A percentile compares a stretch with the other conserved stretches of the same genome.
Conservation (phyloP, 2,113 vertebrate genomes). For the Phylloscopus trochilus region DNA sequence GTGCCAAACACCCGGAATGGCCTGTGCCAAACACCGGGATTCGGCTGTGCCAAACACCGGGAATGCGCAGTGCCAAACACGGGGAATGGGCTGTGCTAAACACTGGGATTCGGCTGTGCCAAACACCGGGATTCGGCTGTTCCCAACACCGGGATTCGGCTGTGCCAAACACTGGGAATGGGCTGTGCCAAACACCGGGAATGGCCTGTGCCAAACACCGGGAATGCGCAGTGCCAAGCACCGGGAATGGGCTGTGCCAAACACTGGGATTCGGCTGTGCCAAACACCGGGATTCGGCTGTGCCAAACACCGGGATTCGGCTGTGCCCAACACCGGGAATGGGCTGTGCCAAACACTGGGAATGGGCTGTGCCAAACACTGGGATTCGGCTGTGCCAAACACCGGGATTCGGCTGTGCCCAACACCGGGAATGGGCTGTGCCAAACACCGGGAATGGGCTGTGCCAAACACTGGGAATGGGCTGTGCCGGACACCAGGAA, state of each 20-base stretch:
- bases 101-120: neutral
- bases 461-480: fast-evolving
- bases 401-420: too few relatives aligned
- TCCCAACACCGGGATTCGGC: neutral
- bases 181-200: neutral
- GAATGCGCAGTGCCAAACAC: neutral
- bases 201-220: neutral
- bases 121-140: neutral
- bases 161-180: neutral
- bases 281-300: neutral
- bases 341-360: neutral
- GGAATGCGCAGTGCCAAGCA: too few relatives aligned
- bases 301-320: neutral
- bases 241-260: neutral
- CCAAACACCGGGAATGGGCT: fast-evolving
- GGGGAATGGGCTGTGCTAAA: neutral
- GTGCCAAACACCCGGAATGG: neutral
- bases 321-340: fast-evolving
- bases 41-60: neutral
- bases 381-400: too few relatives aligned
- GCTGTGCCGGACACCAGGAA: too few relatives aligned
- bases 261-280: neutral
- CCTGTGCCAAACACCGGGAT: neutral
- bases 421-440: neutral
- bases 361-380: neutral